These are phyloP conservation scores for Aricia artaxerxes DNA, from an alignment of 2,888 invertebrate genomes.

Conservation along the genomic window DNA sequence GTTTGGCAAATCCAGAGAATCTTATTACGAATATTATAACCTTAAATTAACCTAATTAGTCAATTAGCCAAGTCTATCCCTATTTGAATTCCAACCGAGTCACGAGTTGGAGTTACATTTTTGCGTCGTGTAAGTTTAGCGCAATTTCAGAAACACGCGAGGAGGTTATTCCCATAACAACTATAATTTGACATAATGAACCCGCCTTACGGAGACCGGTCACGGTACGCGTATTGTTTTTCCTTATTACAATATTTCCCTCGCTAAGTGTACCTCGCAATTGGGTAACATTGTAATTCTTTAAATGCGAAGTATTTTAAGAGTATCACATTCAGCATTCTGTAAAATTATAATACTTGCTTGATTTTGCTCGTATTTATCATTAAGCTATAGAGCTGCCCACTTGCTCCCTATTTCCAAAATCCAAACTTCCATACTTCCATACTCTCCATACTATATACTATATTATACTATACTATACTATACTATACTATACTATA, in stretches of 20 bases:
- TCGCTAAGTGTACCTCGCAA: neutral
- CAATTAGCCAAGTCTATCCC: neutral
- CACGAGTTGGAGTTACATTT: slow-evolving; percentile 13
- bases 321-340: neutral
- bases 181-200: slow-evolving; percentile 66
- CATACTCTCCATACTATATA: too few species aligned
- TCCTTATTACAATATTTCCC: slow-evolving; percentile 5
- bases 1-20: neutral
- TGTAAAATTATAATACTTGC: too few species aligned
- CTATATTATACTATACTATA: too few species aligned
- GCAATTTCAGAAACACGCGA: slow-evolving; percentile 20
- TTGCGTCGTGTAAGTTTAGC: neutral
- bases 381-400: too few species aligned
- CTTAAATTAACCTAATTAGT: neutral
- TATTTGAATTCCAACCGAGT: neutral
- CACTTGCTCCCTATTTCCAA: too few species aligned
- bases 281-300: neutral
- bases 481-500: too few species aligned
- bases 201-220: slow-evolving; percentile 52
- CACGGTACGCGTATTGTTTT: slow-evolving; percentile 38
- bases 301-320: neutral
- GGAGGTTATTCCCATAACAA: slow-evolving; percentile 46
- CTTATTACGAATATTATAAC: neutral
- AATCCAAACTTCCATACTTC: too few species aligned
- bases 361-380: too few species aligned